Evolutionary conservation across 2,797 vertebrate species (phyloP).

Genomic region (Cephalopachus bancanus): DNA sequence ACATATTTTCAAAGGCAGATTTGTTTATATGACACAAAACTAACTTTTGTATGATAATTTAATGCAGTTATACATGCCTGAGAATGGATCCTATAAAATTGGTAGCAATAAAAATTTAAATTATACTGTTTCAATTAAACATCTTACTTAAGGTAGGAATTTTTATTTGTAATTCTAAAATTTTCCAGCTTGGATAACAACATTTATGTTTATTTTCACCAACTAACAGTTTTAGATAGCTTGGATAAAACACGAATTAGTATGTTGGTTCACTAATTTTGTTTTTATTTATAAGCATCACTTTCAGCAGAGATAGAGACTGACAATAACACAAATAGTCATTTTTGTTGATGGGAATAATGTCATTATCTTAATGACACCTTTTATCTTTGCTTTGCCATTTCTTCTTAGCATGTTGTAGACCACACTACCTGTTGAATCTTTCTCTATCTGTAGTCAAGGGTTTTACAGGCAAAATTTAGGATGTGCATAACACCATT

Average conservation of each 20-base stretch:
- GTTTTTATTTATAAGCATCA: background rate
- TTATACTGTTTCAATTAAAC: background rate
- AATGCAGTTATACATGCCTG: background rate
- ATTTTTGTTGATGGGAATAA: background rate
- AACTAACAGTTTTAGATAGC: background rate
- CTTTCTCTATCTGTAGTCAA: background rate
- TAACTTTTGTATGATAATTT: background rate
- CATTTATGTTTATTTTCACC: background rate
- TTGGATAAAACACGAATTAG: background rate
- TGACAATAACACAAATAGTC: background rate
- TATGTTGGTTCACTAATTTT: background rate
- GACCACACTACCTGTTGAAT: background rate
- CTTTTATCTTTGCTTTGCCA: background rate
- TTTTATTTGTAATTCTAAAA: conserved; percentile 34
- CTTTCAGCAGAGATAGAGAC: background rate
- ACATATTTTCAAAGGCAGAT: conserved; percentile 10
- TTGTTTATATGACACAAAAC: conserved; percentile 41
- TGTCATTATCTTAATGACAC: background rate
- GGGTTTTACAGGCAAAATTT: background rate
- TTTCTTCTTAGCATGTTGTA: background rate
- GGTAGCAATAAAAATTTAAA: conserved; percentile 4
- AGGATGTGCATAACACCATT: background rate
- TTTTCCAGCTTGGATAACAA: background rate
- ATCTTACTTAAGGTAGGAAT: background rate
- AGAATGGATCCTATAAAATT: background rate